Percentiles rank a stretch among this genome's conserved stretches.
These are phyloP conservation scores for Diadegma fenestrale DNA, from an alignment of 2,888 invertebrate species.

Conservation along the genomic window DNA sequence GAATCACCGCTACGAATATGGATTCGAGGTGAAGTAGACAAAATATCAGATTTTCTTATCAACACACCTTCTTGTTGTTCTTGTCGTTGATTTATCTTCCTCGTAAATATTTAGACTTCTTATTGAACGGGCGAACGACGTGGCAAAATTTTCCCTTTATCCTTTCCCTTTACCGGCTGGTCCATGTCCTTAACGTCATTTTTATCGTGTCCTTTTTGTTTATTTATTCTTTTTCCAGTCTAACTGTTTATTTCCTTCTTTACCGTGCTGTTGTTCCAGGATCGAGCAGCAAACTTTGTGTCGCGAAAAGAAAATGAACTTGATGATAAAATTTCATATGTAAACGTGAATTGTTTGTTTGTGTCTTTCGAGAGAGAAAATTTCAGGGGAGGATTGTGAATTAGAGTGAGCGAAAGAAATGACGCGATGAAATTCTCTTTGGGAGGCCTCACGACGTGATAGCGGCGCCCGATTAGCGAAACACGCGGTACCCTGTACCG, in stretches of 20 bases:
- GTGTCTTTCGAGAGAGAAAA: neutral
- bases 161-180: neutral
- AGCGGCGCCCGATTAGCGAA: conserved; percentile 80
- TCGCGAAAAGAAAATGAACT: conserved; percentile 10
- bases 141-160: neutral
- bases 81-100: neutral
- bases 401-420: neutral
- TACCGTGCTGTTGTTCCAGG: conserved; percentile 63
- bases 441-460: conserved; percentile 83
- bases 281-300: conserved; percentile 53
- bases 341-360: neutral
- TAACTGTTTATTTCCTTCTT: conserved; percentile 23
- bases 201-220: neutral
- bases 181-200: no score
- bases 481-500: conserved; percentile 83
- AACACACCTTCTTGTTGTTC: neutral
- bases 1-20: conserved; percentile 79
- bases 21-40: conserved; percentile 80
- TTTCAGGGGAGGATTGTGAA: neutral
- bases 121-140: neutral
- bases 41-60: conserved; percentile 2
- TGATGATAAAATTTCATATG: neutral
- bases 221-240: neutral
- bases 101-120: neutral
- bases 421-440: conserved; percentile 77